A percentile compares a stretch with the other conserved stretches of the same genome.
phyloP scores from a whole-genome alignment of 2,888 invertebrate species.

The Stomorhina lunata region DNA sequence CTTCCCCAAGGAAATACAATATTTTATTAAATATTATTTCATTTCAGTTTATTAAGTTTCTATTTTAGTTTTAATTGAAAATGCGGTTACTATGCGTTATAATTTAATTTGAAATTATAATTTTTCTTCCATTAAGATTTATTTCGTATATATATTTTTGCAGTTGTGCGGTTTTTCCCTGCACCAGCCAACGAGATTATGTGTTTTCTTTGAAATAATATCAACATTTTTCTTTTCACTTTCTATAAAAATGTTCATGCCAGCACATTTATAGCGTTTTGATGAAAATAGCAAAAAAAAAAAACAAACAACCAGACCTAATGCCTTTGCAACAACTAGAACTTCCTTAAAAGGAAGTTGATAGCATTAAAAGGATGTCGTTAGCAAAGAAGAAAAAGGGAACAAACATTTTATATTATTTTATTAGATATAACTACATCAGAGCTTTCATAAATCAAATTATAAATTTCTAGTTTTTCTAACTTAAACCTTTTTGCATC shows the following conservation, averaged over 20 bases:
- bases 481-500: too few species aligned
- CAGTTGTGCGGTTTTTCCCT: background rate
- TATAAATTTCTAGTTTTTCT: too few species aligned
- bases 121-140: conserved; percentile 35
- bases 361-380: background rate
- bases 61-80: conserved; percentile 48
- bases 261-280: background rate
- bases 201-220: conserved; percentile 35
- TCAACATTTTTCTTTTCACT: conserved; percentile 58
- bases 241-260: conserved; percentile 44
- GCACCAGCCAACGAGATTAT: too few species aligned
- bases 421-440: too few species aligned
- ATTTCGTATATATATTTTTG: background rate
- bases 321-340: conserved; percentile 15
- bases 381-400: too few species aligned
- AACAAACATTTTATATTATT: too few species aligned
- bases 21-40: background rate
- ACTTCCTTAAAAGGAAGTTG: conserved; percentile 44
- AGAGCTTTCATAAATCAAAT: too few species aligned
- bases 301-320: conserved; percentile 12
- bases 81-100: conserved; percentile 32
- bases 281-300: background rate
- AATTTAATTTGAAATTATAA: conserved; percentile 48
- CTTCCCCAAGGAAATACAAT: background rate
- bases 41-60: background rate